Evolutionary conservation across 2,888 invertebrate genomes (phyloP).

Genomic region (Xestia ashworthii): DNA sequence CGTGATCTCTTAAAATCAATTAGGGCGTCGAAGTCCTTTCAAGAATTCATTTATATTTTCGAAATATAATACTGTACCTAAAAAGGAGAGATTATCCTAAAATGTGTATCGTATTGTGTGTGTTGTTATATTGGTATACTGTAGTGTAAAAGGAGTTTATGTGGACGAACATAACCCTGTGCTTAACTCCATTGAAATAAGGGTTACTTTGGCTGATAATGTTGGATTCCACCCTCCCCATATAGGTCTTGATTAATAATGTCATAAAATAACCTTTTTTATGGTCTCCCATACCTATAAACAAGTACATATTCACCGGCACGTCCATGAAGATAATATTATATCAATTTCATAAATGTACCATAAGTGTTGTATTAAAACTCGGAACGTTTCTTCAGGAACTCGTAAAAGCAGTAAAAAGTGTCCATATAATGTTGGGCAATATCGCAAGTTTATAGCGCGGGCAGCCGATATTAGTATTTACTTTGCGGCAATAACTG

Average conservation of each 20-base stretch:
- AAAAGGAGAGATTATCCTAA: conserved; percentile 12
- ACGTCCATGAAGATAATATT: conserved; percentile 60
- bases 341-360: conserved; percentile 66
- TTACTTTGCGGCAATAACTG: conserved; percentile 78
- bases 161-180: conserved; percentile 14
- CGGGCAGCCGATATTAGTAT: conserved; percentile 75
- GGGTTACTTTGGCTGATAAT: conserved; percentile 25
- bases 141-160: conserved; percentile 15
- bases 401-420: conserved; percentile 68
- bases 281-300: conserved; percentile 60
- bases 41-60: conserved; percentile 3
- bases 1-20: conserved; percentile 2
- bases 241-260: conserved; percentile 62
- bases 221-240: conserved; percentile 28
- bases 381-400: conserved; percentile 64
- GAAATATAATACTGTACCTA: neutral
- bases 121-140: neutral
- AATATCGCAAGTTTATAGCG: conserved; percentile 71
- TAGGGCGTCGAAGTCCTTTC: neutral
- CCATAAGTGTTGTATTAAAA: conserved; percentile 65
- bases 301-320: conserved; percentile 63
- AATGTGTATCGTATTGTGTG: conserved; percentile 24
- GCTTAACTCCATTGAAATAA: conserved; percentile 35
- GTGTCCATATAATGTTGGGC: conserved; percentile 63
- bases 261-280: conserved; percentile 61